A percentile compares a stretch with the other conserved stretches of the same genome.
phyloP scores from a whole-genome alignment of 2,888 invertebrate species.

The Archips xylosteana region DNA sequence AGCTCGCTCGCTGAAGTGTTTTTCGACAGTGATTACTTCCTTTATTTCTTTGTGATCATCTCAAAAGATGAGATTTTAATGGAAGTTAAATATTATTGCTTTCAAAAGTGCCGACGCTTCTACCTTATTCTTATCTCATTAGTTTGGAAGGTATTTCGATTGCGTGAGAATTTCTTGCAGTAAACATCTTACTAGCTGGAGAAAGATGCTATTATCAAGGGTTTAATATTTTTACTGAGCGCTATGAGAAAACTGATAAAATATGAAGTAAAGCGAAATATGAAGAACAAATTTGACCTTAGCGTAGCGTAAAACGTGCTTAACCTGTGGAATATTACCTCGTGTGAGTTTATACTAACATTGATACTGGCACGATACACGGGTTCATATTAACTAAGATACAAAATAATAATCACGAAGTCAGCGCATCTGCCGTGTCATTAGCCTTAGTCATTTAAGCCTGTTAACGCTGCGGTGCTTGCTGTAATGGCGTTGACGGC shows the following conservation, averaged over 20 bases:
- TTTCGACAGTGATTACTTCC: constrained; percentile 29
- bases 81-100: constrained; percentile 31
- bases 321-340: neutral
- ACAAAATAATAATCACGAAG: constrained; percentile 70
- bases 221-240: neutral
- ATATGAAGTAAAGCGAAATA: neutral
- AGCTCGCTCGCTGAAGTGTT: constrained; percentile 12
- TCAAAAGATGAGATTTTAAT: constrained; percentile 39
- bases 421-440: constrained; percentile 80
- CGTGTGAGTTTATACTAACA: neutral
- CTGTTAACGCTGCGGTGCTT: constrained; percentile 75
- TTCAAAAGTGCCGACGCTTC: constrained; percentile 15
- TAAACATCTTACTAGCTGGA: neutral
- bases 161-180: constrained; percentile 24
- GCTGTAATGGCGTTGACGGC: constrained; percentile 72
- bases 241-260: neutral
- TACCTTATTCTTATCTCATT: constrained; percentile 30
- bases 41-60: constrained; percentile 33
- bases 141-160: constrained; percentile 5
- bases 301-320: neutral
- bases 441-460: constrained; percentile 80
- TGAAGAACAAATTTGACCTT: neutral
- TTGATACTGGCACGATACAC: constrained; percentile 2
- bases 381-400: constrained; percentile 45
- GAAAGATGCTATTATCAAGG: neutral